Evolutionary conservation across 2,888 invertebrate species (phyloP), one percentile per base, ranked within the genome.

Genomic region (Tanaodytes sp.): DNA sequence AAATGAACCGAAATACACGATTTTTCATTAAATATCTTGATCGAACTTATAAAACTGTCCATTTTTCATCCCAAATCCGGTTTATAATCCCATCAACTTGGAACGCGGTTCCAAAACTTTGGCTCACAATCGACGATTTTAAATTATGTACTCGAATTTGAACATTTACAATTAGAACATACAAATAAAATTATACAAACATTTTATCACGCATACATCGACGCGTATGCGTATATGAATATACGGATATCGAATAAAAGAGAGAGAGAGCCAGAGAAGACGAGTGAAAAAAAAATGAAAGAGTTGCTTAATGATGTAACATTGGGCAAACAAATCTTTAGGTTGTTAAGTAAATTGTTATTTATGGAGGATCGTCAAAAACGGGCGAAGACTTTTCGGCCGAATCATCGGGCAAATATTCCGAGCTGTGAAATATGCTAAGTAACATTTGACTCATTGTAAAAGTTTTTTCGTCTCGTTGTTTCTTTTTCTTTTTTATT

Each of bases 11-110:
- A 48, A 61, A 49, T 51, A 67, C 61, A 55, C 11, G 61, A 31
- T 61, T 67, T 61, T 59, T 55, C n/a, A 67, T 67, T 67, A 55
- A 67, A 67, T 67, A 67, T 67, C 67, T 67, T 67, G 67, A 67
- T 67, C 61, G 30, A 45, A 49, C 67, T 61, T 61, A 55, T 55
- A 67, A 61, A 61, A 61, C 51, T 40, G 61, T 33, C 45, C 61
- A 67, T 67, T 67, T 61, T 67, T 67, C 67, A 67, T 61, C 30
- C 23, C 8, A 42, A 61, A 67, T 61, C 67, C 67, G 67, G 67
- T 67, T 67, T 67, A 57, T 39, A 36, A 51, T 49, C 39, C 46
- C 57, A 62, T 67, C 51, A 57, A 40, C 31, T 31, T 14, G 20
- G 48, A 67, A 61, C 61, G 33, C 49, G 11, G n/a, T 16, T 40